phyloP scores from a whole-genome alignment of 2,888 invertebrate species.

The Nycteola revayana region DNA sequence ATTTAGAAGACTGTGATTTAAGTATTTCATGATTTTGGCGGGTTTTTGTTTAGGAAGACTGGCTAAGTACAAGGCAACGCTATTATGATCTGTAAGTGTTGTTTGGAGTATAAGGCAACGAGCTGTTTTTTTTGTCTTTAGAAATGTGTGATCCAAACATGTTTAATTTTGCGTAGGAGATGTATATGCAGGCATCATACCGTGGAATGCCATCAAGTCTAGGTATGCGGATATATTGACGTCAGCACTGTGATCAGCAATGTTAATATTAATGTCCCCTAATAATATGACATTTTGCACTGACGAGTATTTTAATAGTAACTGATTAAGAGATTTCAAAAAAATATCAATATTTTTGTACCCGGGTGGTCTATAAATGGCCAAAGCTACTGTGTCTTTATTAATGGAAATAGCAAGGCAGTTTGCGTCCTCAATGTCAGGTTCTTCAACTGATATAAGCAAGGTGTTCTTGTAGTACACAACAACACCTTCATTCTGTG shows the following conservation, averaged over 20 bases:
- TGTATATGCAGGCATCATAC: slow-evolving; percentile 6
- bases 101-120: slow-evolving; percentile 3
- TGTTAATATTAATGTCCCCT: background rate
- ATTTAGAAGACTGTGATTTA: background rate
- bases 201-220: slow-evolving; percentile 7
- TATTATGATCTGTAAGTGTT: slow-evolving; percentile 3
- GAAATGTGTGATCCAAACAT: slow-evolving; percentile 5
- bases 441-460: background rate
- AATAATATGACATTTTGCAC: background rate
- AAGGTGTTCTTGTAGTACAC: background rate
- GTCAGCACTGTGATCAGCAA: background rate
- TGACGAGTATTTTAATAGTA: background rate
- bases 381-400: background rate
- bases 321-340: background rate
- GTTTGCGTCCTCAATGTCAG: background rate
- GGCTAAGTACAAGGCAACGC: slow-evolving; percentile 1
- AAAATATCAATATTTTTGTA: background rate
- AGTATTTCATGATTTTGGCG: background rate
- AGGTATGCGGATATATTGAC: background rate
- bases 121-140: slow-evolving; percentile 1
- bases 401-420: background rate
- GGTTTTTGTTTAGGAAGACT: slow-evolving; percentile 1
- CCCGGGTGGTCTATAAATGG: background rate
- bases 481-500: slow-evolving; percentile 1
- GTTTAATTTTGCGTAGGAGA: slow-evolving; percentile 2